These are phyloP conservation scores for Drosophila asahinai DNA, from an alignment of 1,140 invertebrate species.

Conservation along the genomic window DNA sequence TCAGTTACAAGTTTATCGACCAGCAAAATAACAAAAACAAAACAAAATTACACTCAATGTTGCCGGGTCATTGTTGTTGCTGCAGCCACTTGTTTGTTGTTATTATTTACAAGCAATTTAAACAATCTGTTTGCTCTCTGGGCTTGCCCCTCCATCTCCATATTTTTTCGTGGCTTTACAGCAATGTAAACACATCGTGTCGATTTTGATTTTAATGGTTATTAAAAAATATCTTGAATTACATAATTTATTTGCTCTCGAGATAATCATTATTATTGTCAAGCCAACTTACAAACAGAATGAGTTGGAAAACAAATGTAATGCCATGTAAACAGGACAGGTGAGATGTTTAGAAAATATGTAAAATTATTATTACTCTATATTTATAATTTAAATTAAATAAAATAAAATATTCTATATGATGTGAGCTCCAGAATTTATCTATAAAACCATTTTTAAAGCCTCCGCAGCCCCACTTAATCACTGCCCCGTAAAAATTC, in stretches of 20 bases:
- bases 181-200: slow-evolving; percentile 52
- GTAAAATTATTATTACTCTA: neutral
- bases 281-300: neutral
- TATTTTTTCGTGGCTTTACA: slow-evolving; percentile 57
- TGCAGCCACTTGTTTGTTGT: slow-evolving; percentile 40
- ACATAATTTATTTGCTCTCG: slow-evolving; percentile 13
- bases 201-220: slow-evolving; percentile 33
- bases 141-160: slow-evolving; percentile 10
- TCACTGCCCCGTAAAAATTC: neutral
- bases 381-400: neutral
- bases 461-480: neutral
- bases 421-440: too few relatives aligned
- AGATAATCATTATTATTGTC: slow-evolving; percentile 7
- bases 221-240: slow-evolving; percentile 12
- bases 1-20: slow-evolving; percentile 64
- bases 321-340: slow-evolving; percentile 1
- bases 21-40: slow-evolving; percentile 26
- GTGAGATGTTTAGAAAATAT: too few relatives aligned
- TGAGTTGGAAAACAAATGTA: slow-evolving; percentile 2
- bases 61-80: slow-evolving; percentile 61
- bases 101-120: slow-evolving; percentile 75
- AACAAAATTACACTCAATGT: slow-evolving; percentile 46
- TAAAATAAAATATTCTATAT: neutral
- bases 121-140: slow-evolving; percentile 66
- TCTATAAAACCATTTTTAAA: neutral